Percentiles rank a stretch among this genome's conserved stretches.
These are phyloP conservation scores for Rhinella marina DNA, from an alignment of 2,797 vertebrate species.

Conservation along the genomic window DNA sequence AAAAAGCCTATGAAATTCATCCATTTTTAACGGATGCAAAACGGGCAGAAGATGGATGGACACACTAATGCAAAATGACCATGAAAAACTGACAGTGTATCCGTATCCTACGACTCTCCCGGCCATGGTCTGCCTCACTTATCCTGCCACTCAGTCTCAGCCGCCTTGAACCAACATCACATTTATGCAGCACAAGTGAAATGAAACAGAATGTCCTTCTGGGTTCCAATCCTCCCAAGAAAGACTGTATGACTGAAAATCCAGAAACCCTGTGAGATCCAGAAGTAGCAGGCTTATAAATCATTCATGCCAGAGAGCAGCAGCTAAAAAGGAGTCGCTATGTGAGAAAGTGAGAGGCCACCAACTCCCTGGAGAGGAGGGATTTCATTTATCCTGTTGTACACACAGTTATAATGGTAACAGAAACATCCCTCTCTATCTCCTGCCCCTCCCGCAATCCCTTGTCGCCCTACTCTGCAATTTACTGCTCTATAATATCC, in stretches of 20 bases:
- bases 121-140: not conserved
- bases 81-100: too few species aligned
- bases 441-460: not conserved
- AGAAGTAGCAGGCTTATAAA: conserved; percentile 41
- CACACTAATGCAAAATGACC: too few species aligned
- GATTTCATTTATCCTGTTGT: conserved; percentile 50
- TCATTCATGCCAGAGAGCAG: conserved; percentile 51
- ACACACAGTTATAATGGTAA: conserved; percentile 34
- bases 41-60: too few species aligned
- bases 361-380: conserved; percentile 13
- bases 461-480: not conserved
- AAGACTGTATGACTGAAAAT: conserved; percentile 8
- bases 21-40: too few species aligned
- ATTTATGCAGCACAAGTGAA: conserved; percentile 38
- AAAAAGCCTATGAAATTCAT: too few species aligned
- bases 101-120: not conserved
- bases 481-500: not conserved
- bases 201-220: conserved; percentile 42
- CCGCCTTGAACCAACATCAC: conserved; percentile 7
- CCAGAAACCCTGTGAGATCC: conserved; percentile 21
- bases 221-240: conserved; percentile 23
- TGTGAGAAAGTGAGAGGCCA: conserved; percentile 34
- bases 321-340: conserved; percentile 15
- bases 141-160: not conserved
- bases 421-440: not conserved